Evolutionary conservation across 2,113 vertebrate genomes (phyloP), one percentile per base, ranked within the genome.

Genomic region (Dermatemys mawii): DNA sequence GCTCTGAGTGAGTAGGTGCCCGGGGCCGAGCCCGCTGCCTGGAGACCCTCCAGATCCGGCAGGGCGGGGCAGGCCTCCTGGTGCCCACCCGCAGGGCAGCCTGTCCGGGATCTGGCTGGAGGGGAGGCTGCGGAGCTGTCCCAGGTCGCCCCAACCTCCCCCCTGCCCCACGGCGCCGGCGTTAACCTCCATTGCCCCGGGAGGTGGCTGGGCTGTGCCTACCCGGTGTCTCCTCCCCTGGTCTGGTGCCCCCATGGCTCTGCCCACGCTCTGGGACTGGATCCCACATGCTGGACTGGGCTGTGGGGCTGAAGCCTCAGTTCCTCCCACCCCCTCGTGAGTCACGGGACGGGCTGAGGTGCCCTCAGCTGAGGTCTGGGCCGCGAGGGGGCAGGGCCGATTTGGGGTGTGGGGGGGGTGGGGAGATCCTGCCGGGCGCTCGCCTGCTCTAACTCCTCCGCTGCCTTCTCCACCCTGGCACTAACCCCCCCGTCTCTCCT

Each of bases 1-100:
- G 99, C 95, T 99, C 99, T 41, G 99, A 99, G 99, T 99, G 98
- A 99, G 99, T 99, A 86, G 63, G 13, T 11, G 80, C 41, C 67
- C 10, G 81, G 38, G 91, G 51, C 67, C 11, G 41, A 29, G 79
- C 75, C 79, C 27, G 26, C 27, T 29, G n/a, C 57, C 44, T 16
- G 63, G 63, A 67, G 63, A 7, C 63, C 67, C n/a, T 70, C 12
- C 4, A 13, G 67, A n/a, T 38, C 8, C 17, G 26, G 32, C 24
- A 27, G 78, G 32, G 27, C 26, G 78, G 24, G 44, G 44, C 44
- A 79, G 49, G 46, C 46, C 44, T 49, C 5, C n/a, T 24, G 21
- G 57, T 32, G 3, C 11, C 32, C 29, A 14, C 27, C 57, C 13
- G 14, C 29, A 27, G 32, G 32, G 27, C 14, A 32, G 27, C 29